Percentiles rank a stretch among this genome's conserved stretches.
Conservation (phyloP, 1,140 invertebrate species). For the Bursaphelenchus mucronatus region DNA sequence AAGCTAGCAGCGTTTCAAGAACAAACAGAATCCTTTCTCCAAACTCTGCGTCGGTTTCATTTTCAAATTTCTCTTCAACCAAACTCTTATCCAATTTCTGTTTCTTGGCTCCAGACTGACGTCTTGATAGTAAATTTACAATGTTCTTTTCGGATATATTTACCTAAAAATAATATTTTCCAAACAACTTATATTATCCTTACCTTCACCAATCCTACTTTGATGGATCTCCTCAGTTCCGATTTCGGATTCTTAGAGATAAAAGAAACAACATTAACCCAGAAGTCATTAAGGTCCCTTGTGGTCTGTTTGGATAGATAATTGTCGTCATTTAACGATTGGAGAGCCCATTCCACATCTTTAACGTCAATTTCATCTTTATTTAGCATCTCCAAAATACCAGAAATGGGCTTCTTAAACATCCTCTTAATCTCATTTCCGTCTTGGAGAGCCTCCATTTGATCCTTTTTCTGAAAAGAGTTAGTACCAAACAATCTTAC, state of each 20-base stretch:
- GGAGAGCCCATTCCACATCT: slow-evolving; percentile 30
- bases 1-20: slow-evolving; percentile 24
- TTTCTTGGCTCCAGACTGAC: no score
- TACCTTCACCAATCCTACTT: slow-evolving; percentile 25
- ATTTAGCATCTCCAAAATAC: slow-evolving; percentile 19
- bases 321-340: slow-evolving; percentile 6
- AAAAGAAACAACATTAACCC: slow-evolving; percentile 18
- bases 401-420: slow-evolving; percentile 18
- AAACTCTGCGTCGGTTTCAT: slow-evolving; percentile 23
- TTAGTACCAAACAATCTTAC: slow-evolving; percentile 3
- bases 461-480: slow-evolving; percentile 18
- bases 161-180: no score
- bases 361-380: slow-evolving; percentile 13
- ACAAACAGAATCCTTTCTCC: slow-evolving; percentile 26
- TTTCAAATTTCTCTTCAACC: slow-evolving; percentile 3
- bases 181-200: neutral
- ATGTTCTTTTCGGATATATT: no score
- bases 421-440: slow-evolving; percentile 8
- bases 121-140: no score
- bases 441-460: slow-evolving; percentile 23
- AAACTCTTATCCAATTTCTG: neutral
- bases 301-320: slow-evolving; percentile 24
- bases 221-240: neutral
- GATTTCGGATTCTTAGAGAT: slow-evolving; percentile 23
- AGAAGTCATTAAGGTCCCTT: slow-evolving; percentile 31